Conservation (phyloP, 2,113 vertebrate genomes). For the Baryphthengus martii region DNA sequence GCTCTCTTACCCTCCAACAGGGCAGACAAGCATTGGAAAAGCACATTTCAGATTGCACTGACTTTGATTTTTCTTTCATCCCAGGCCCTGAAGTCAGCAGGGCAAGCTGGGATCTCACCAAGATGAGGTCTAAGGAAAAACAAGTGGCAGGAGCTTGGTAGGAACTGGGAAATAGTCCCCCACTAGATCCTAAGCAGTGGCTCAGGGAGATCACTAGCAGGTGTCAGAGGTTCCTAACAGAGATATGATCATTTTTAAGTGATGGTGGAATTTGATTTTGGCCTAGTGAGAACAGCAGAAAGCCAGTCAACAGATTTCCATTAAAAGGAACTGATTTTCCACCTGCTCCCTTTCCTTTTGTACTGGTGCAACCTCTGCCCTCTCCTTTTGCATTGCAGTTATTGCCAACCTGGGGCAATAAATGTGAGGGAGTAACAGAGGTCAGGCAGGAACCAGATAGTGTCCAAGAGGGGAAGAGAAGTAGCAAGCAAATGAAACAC, state of each 20-base stretch:
- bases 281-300: not conserved
- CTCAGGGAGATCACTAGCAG: not conserved
- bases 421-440: no score
- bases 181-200: not conserved
- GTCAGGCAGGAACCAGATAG: rapidly evolving
- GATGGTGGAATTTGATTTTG: not conserved
- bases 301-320: not conserved
- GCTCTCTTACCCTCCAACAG: not conserved
- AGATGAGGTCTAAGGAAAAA: not conserved
- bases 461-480: not conserved
- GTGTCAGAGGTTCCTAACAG: not conserved
- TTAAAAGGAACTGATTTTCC: not conserved
- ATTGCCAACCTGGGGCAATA: no score
- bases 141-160: not conserved
- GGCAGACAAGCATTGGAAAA: not conserved
- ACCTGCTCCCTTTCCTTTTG: not conserved
- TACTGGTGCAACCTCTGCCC: not conserved
- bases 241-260: not conserved
- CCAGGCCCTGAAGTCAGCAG: not conserved
- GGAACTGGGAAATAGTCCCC: not conserved
- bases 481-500: not conserved
- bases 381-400: not conserved
- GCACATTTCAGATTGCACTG: not conserved
- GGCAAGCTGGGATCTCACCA: not conserved
- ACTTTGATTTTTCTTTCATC: not conserved